phyloP scores from a whole-genome alignment of 1,140 invertebrate species.

The Musca domestica region DNA sequence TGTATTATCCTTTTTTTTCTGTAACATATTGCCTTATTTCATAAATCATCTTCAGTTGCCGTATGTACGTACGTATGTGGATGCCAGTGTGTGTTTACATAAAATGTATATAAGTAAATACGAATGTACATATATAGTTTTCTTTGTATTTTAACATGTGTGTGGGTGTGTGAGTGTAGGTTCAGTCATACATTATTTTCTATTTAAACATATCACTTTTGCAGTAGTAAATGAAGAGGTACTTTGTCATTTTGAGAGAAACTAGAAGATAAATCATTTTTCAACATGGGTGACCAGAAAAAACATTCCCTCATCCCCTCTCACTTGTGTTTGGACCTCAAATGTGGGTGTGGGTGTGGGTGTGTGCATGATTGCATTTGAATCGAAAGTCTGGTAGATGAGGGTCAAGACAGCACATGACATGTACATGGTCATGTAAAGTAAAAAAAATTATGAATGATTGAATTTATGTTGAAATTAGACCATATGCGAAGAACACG shows the following conservation, averaged over 20 bases:
- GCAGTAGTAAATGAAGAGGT: not conserved
- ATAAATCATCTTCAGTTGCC: not conserved
- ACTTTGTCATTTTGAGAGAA: not conserved
- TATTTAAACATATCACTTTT: not conserved
- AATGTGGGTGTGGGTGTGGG: too few species aligned
- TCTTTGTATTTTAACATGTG: not conserved
- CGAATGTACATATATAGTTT: not conserved
- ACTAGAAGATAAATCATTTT: not conserved
- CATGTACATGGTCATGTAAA: too few species aligned
- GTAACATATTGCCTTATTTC: not conserved
- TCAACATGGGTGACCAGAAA: too few species aligned
- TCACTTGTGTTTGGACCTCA: too few species aligned
- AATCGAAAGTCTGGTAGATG: too few species aligned
- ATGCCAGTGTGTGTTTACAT: too few species aligned
- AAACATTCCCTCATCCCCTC: too few species aligned
- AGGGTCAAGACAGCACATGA: too few species aligned
- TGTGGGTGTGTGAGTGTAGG: not conserved
- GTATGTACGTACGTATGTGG: not conserved
- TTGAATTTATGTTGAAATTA: too few species aligned
- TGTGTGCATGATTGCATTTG: too few species aligned
- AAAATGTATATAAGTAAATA: not conserved
- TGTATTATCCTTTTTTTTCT: not conserved
- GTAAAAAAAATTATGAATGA: too few species aligned
- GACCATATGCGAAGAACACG: too few species aligned
- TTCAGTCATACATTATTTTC: not conserved